Percentiles rank a stretch among this genome's conserved stretches.
Conservation (phyloP, 2,797 vertebrate species). For the Pteropus rufus region DNA sequence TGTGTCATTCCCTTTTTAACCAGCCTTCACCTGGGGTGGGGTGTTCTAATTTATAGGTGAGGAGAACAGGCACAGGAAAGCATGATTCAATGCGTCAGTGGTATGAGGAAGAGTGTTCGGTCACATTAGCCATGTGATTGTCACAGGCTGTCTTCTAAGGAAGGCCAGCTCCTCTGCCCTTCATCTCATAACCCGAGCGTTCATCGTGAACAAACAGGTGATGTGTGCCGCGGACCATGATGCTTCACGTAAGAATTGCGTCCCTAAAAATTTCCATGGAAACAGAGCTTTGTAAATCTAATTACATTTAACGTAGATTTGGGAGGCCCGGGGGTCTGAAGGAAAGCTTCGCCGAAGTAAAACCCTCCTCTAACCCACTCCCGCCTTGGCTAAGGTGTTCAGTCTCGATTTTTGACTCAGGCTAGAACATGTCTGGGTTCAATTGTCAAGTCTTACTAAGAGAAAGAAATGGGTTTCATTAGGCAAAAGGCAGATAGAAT, state of each 20-base stretch:
- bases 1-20: neutral
- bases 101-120: neutral
- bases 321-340: neutral
- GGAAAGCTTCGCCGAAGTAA: neutral
- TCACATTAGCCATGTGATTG: neutral
- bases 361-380: neutral
- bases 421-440: neutral
- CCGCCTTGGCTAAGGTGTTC: neutral
- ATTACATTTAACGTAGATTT: neutral
- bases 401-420: neutral
- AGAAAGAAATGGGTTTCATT: neutral
- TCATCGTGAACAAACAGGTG: neutral
- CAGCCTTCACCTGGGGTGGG: neutral
- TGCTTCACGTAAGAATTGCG: neutral
- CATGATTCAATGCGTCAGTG: fast-evolving
- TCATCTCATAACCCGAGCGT: fast-evolving
- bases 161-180: neutral
- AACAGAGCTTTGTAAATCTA: neutral
- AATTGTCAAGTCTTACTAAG: neutral
- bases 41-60: neutral
- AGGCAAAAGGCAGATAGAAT: neutral
- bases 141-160: neutral
- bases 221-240: neutral
- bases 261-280: neutral
- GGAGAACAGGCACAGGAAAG: neutral